Evolutionary conservation across 2,888 invertebrate species (phyloP), one percentile per base, ranked within the genome.

Genomic region (Falcaria lacertinaria): DNA sequence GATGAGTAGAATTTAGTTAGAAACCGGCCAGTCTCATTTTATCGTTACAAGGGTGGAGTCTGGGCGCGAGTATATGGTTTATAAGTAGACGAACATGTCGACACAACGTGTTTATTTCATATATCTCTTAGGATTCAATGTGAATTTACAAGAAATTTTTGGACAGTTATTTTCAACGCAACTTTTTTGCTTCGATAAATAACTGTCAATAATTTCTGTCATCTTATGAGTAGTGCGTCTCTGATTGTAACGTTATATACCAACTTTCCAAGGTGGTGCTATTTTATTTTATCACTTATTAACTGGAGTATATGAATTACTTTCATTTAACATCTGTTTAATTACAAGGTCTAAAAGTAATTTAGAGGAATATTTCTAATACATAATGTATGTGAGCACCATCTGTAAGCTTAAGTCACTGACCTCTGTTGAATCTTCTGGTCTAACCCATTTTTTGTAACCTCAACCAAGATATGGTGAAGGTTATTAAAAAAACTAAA

Each of bases 181-280:
- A 32, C 35, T 34, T 13, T 19, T 32, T 25, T 38, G 14, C n/a
- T 14, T 39, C 15, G n/a, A 15, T n/a, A 16, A 33, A 48, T 51
- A 48, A 53, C 25, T 41, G 47, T 50, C 49, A 52, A 47, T 47
- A 49, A 47, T 57, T 47, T 7, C 16, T 41, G 48, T 50, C 50
- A 46, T 54, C 33, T 45, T 52, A 32, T 44, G 50, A 50, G 39
- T 56, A 60, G 55, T 63, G 53, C 56, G 52, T 60, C 53, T 60
- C 48, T 57, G 54, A 42, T 55, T 52, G 60, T 46, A 48, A 62
- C 60, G 61, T 54, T 57, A 51, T 49, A 43, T 53, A 67, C 67
- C 69, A 70, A 64, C 60, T 50, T 58, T 37, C 15, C 42, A 64
- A 54, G 67, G 60, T 61, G 66, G 60, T 75, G 73, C 74, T 74